Base-by-base conservation (phyloP, 2,888 invertebrate genomes). In the Drosophila dives region DNA sequence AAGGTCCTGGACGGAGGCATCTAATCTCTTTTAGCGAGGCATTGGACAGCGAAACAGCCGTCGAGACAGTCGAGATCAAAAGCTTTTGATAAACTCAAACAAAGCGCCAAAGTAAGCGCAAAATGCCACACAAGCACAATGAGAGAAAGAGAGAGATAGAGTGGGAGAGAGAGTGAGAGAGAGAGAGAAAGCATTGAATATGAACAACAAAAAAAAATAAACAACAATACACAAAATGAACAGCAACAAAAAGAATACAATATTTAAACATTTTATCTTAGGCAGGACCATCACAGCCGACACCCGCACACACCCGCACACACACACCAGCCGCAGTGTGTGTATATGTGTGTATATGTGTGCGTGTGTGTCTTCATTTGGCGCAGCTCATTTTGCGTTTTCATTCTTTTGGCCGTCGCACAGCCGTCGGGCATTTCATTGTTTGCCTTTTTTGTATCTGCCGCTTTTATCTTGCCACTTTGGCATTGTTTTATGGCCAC, bases 401-500 rank as follows among this genome's bases (percentile, higher is more conserved):
- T 64, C 77, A 81, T 86, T 82, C 75, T 78, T 45, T 76, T 72
- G 79, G 66, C 29, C 60, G 58, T 60, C 72, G 63, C 64, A 70
- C 56, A 65, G 80, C 80, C 80, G 51, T n/a, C 67, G 80, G 80
- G 77, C 45, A 69, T 80, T 80, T 77, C 77, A 80, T 74, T 81
- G 77, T 81, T 80, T 81, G 74, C 67, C 68, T 75, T 40, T 40
- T 80, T 85, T 86, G 81, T 86, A 81, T 83, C 80, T 66, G 76
- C 40, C 67, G 83, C 79, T 81, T 79, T 87, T 87, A 83, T 85
- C 85, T 85, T 76, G 80, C 67, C 82, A 83, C 79, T 81, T 85
- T 85, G 80, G 75, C 87, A 87, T 87, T 85, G 85, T 85, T 87
- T 87, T 85, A 84, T 76, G 77, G 65, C 59, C 71, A 55, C 29